Base-by-base conservation (phyloP, 2,797 vertebrate genomes). In the Spea hammondii region DNA sequence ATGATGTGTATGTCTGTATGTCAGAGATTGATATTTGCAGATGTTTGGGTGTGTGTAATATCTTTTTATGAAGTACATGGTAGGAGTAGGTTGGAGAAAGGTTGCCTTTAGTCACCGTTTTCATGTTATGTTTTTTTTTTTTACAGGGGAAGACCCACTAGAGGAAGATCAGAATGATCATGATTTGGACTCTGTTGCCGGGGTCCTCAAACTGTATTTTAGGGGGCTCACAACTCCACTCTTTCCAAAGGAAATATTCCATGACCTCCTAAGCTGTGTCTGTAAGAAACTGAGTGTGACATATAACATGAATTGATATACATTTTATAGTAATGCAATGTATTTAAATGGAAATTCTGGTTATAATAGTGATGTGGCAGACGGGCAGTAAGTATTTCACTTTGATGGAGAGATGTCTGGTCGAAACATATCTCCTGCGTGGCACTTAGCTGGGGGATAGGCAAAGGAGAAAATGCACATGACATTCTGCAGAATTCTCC, bases 91-190 rank as follows among this genome's bases (percentile, higher is more conserved):
- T 1, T 32, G 32, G 32, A 32, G 3, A 59, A 59, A 13, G 5
- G 55, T 53, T 59, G 13, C 11, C 55, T 11, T 13, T 17, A 17
- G 17, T 17, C 17, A 17, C 17, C 1, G 17, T 59, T 13, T 59
- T 10, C 11, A 59, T 59, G n/a, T 11, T 59, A 1, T 11, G n/a
- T 69, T 72, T 79, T 84, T 8, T 9, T 80, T 32, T 32, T 85
- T n/a, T 62, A 0, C 5, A 96, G 97, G 97, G 83, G 97, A 99
- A 78, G 97, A 99, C 85, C 97, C 97, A 0, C 84, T 99, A 89
- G 96, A 96, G 44, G 96, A 95, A 65, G 97, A 99, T 88, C 96
- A 98, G 89, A 99, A 99, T 6, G 97, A 99, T 87, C 97, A 98
- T 0, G 97, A 99, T 89, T 96, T 99, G 94, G 97, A 99, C 88